Evolutionary conservation across 30 jellyfish, hydroid and myxozoan genomes (phyloP).

Genomic region (Chironex yamaguchii): DNA sequence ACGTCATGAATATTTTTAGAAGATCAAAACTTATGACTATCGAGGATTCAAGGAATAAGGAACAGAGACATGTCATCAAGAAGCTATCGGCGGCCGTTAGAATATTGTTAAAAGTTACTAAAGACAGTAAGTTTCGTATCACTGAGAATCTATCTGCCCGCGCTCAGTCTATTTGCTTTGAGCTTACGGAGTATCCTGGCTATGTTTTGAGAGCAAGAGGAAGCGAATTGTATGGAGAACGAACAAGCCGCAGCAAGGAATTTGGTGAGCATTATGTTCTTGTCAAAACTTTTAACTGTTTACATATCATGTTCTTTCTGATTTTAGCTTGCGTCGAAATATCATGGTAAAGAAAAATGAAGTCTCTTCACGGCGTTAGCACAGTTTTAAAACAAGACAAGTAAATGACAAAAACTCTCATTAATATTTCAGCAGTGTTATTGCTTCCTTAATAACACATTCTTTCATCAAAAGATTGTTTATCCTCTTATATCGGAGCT

Average conservation of each 20-base stretch:
- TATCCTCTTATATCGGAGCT: too few species aligned
- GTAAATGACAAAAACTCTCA: too few species aligned
- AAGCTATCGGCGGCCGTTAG: constrained; percentile 59
- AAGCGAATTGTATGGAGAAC: not conserved
- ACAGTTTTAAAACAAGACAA: too few species aligned
- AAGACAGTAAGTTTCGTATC: constrained; percentile 59
- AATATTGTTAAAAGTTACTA: constrained; percentile 38
- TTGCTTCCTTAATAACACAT: too few species aligned
- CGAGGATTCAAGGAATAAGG: constrained; percentile 41
- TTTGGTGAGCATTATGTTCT: not conserved
- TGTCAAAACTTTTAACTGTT: too few species aligned
- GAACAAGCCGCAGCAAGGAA: not conserved
- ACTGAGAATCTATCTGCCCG: constrained; percentile 27
- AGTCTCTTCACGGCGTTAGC: too few species aligned
- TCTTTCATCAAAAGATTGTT: too few species aligned
- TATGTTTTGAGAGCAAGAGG: not conserved
- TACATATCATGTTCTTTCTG: too few species aligned
- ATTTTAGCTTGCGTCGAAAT: too few species aligned
- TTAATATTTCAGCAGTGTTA: too few species aligned
- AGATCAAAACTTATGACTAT: not conserved
- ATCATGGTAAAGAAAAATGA: too few species aligned
- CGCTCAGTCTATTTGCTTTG: not conserved
- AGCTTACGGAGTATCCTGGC: not conserved
- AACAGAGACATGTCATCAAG: constrained; percentile 54
- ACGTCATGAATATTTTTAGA: not conserved